These are phyloP conservation scores for Megalops cyprinoides DNA, from an alignment of 2,797 vertebrate species.

Conservation along the genomic window DNA sequence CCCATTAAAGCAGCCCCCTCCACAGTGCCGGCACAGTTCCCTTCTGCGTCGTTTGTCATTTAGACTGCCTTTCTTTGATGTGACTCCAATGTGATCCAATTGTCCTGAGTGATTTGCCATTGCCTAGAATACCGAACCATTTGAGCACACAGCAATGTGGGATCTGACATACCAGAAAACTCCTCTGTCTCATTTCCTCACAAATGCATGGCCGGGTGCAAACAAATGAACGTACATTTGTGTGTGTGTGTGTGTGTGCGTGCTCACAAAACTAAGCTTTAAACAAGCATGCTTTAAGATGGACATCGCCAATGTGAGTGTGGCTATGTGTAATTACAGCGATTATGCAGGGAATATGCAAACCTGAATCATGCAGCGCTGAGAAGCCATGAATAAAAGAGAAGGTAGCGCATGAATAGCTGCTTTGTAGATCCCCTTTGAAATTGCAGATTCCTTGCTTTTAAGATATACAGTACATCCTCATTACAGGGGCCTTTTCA, in stretches of 20 bases:
- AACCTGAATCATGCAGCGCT: conserved; percentile 67
- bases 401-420: conserved; percentile 9
- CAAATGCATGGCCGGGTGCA: not conserved
- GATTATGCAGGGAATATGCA: conserved; percentile 41
- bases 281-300: not conserved
- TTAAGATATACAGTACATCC: conserved; percentile 59
- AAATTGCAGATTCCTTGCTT: conserved; percentile 34
- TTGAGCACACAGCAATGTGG: not conserved
- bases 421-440: conserved; percentile 54
- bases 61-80: not conserved
- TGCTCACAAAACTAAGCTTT: not conserved
- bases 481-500: conserved; percentile 57
- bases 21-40: not conserved
- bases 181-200: not conserved
- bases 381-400: conserved; percentile 68
- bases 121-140: not conserved
- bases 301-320: not conserved
- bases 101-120: not conserved
- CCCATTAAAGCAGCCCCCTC: not conserved
- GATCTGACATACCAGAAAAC: not conserved
- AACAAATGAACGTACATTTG: not conserved
- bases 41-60: not conserved
- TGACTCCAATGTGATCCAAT: conserved; percentile 12
- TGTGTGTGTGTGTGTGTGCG: not conserved
- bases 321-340: not conserved